Evolutionary conservation across 1,140 invertebrate species (phyloP), one percentile per base, ranked within the genome.

Genomic region (Drosophila orena): DNA sequence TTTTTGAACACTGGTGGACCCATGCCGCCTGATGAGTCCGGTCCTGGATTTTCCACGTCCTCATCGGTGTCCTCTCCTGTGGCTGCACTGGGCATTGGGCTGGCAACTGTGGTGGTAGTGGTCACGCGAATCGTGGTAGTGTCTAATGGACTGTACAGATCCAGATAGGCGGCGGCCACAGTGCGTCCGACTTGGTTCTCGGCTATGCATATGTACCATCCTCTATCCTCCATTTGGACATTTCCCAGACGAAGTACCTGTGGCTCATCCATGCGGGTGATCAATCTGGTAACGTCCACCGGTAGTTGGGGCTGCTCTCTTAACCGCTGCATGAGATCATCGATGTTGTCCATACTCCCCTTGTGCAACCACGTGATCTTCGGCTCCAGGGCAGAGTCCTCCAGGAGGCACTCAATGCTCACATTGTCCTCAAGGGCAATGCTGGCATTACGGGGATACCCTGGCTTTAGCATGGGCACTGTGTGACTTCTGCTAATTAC

Each of bases 181-280:
- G 95, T 95, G 35, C 94, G 93, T 0, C 98, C 98, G 3, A 98
- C 93, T 52, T 94, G 94, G 91, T 99, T 99, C 14, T 95, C 94
- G 1, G 97, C 98, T 3, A 98, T 94, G 89, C 98, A 99, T 0
- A 97, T 96, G 88, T 99, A 99, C 96, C 97, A 98, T 1, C 97
- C 98, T 85, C 97, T 96, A 86, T 98, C 96, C 49, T 95, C 95
- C 65, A 95, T 93, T 0, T 96, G 97, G 0, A 98, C 96, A 90
- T 98, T 98, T 53, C 94, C 93, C 17, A 99, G 86, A 7, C 94
- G 94, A 8, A 98, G 92, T 12, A 96, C 91, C 92, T 98, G 96
- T n/a, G 86, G 89, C 35, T 75, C 56, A 14, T 88, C 65, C 14
- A 52, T 44, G 12, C n/a, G 50, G 2, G 70, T 66, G 7, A 50